A percentile compares a stretch with the other conserved stretches of the same genome.
phyloP scores from a whole-genome alignment of 1,140 invertebrate species.

The Leucophenga varia region DNA sequence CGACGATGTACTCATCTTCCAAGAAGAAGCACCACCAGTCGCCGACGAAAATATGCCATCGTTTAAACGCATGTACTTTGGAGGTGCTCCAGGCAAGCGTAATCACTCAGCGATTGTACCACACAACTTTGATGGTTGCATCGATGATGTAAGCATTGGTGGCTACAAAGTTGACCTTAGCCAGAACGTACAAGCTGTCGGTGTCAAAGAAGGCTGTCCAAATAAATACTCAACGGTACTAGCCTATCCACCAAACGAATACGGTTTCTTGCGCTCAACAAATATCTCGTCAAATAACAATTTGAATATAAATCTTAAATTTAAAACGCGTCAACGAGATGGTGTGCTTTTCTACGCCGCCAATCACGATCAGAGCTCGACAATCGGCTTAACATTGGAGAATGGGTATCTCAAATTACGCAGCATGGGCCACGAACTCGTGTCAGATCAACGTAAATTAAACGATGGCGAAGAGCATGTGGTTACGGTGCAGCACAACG shows the following conservation, averaged over 20 bases:
- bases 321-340: constrained; percentile 76
- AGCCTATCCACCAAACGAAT: constrained; percentile 57
- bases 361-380: constrained; percentile 65
- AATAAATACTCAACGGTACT: constrained; percentile 59
- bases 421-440: constrained; percentile 66
- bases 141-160: constrained; percentile 78
- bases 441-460: constrained; percentile 65
- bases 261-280: constrained; percentile 68
- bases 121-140: constrained; percentile 90
- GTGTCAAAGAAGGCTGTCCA: constrained; percentile 83
- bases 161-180: constrained; percentile 76
- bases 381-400: constrained; percentile 67
- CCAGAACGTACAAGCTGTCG: constrained; percentile 74
- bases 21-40: constrained; percentile 50
- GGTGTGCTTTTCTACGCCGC: constrained; percentile 78
- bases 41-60: constrained; percentile 58
- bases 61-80: constrained; percentile 79
- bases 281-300: constrained; percentile 62
- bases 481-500: constrained; percentile 76
- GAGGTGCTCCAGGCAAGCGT: constrained; percentile 77
- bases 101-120: constrained; percentile 66
- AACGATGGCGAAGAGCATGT: constrained; percentile 94
- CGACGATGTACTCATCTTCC: constrained; percentile 60
- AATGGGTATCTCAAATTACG: constrained; percentile 72
- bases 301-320: constrained; percentile 82